Base-by-base conservation (phyloP, 2,888 invertebrate species). In the Pantelozetes paolii region DNA sequence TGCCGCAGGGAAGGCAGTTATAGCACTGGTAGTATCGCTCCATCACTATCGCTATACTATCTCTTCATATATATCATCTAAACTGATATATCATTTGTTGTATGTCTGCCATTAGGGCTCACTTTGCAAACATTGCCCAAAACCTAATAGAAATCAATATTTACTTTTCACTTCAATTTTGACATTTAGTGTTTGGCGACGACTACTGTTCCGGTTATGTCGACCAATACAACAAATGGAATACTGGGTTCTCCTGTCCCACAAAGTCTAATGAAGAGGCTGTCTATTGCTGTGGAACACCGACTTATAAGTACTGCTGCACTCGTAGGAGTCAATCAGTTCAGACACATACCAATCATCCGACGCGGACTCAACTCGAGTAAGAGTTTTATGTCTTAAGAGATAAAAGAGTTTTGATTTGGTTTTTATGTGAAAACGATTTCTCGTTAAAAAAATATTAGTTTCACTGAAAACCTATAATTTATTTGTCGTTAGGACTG, bases 151-250 rank as follows among this genome's bases (percentile, higher is more conserved):
- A 69, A 69, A 69, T 69, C 69, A 69, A 69, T 69, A 69, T 69
- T 69, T 69, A 18, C 40, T 67, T 67, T 40, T 20, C 40, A 11
- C 9, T 15, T 67, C 32, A n/a, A n/a, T 36, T 74, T 76, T 71
- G 20, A 77, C 82, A 82, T 82, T 48, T 76, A 69, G 69, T 69
- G 40, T 69, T 82, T 71, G 81, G 82, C n/a, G 79, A 79, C 36
- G 82, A 82, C 57, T 82, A 80, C 77, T 83, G 83, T 76, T 81
- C 82, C 5, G 83, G 82, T 0, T 83, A 81, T 78, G 79, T 79
- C 13, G 83, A 83, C 77, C 79, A 79, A 40, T 80, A 80, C 71
- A 82, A 82, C 54, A 82, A 81, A 76, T 83, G 82, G 83, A 82
- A 82, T 76, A 81, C 80, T 9, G 82, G 82, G 0, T 83, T 83